Base-by-base conservation (phyloP, 2,797 vertebrate genomes). In the Caiman crocodilus region DNA sequence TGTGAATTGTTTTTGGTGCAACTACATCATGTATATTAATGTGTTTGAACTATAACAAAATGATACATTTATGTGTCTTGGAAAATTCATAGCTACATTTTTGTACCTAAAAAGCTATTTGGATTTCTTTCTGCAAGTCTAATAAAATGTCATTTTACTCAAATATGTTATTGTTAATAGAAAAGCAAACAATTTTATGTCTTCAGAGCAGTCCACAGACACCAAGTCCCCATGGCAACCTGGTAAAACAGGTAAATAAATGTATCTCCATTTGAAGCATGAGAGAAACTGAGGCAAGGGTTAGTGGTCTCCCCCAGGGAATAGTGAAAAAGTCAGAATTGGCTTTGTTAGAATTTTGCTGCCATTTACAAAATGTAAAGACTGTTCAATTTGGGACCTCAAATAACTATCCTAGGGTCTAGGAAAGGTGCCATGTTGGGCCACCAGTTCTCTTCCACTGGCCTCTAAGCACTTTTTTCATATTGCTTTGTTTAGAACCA, bases 1-100 rank as follows among this genome's bases (percentile, higher is more conserved):
- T 91, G 56, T 17, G 86, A 92, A 88, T 82, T 93, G n/a, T 35
- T 78, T 58, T 87, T 76, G 84, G 76, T 93, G 58, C 75, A 89
- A 88, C 84, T 84, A 67, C 0, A 0, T 90, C 14, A 88, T 85
- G 75, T 16, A 2, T 90, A 88, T 89, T 92, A 84, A 76, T 88
- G 20, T 89, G 91, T 93, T 94, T 92, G 90, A 90, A 83, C 92
- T 87, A 74, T 84, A 94, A 83, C 83, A 91, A 96, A 95, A 74
- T 79, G 82, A 84, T 77, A 56, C 82, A 64, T 87, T 89, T 83
- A 77, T 1, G 0, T 88, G 59, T 85, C 89, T 88, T 79, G 65
- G 57, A 89, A 77, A 88, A 92, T 63, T 63, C 67, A 25, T 79
- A 59, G n/a, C 82, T 85, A 56, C 6, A 2, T 86, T 80, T 90